These are phyloP conservation scores for Mesoligia furuncula DNA, from an alignment of 2,888 invertebrate species.

Conservation along the genomic window DNA sequence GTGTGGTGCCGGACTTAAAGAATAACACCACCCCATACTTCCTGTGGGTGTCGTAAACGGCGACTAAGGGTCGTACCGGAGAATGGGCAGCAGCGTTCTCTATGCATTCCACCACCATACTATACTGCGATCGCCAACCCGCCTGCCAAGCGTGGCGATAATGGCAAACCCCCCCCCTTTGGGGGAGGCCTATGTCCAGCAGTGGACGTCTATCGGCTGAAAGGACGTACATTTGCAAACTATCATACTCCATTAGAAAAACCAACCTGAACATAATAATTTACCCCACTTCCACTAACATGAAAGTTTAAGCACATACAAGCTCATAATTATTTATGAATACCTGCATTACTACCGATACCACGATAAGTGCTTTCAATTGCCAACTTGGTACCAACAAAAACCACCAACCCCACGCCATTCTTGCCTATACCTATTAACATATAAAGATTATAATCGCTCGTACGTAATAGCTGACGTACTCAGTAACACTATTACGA, in stretches of 20 bases:
- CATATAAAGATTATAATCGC: conserved; percentile 59
- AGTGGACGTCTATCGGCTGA: no score
- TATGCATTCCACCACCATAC: no score
- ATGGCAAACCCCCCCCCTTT: no score
- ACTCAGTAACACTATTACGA: conserved; percentile 56
- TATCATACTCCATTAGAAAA: conserved; percentile 15
- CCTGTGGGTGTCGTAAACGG: no score
- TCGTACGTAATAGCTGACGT: conserved; percentile 42
- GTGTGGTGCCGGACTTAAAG: no score
- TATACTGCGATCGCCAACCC: no score
- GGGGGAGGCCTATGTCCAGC: no score
- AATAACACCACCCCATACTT: no score
- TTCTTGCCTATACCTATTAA: conserved; percentile 40
- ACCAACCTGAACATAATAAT: conserved; percentile 14
- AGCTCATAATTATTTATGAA: conserved; percentile 43
- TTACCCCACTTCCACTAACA: conserved; percentile 3
- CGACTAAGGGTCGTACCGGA: no score
- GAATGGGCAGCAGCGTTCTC: no score
- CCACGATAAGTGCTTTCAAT: conserved; percentile 57
- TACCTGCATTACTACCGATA: conserved; percentile 62
- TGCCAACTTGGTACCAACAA: conserved; percentile 52
- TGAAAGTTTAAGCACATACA: conserved; percentile 40
- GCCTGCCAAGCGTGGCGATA: no score
- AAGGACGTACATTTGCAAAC: conserved; percentile 2
- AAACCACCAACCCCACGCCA: conserved; percentile 46